Evolutionary conservation across 2,113 vertebrate genomes (phyloP), one percentile per base, ranked within the genome.

Genomic region (Rhynchopsitta pachyrhyncha): DNA sequence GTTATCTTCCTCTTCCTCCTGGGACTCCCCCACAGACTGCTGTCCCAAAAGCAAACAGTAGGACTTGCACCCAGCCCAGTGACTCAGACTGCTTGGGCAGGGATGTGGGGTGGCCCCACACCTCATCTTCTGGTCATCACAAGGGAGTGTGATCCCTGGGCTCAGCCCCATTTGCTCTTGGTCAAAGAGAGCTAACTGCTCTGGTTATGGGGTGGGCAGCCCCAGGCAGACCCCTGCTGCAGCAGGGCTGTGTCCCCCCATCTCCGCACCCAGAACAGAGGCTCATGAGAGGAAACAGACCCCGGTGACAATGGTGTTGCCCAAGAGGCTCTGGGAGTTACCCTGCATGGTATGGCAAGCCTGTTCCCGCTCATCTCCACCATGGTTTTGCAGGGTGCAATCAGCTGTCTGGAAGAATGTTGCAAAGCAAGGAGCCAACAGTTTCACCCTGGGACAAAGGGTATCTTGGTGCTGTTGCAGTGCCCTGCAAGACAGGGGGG

Each of bases 401-500:
- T 39, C 2, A 2, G 22, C 49, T 80, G 31, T 31, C 39, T 3
- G 2, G 42, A 28, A 44, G 49, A 47, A 41, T 0, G 0, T 17
- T 64, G 25, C 42, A 90, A 57, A 90, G 55, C 37, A 8, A 64
- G 37, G 37, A 89, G 62, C 33, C 31, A 28, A 81, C 3, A 1
- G 49, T 35, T 44, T 81, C 42, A 81, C 25, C 33, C 10, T 1
- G 1, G 19, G 19, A 16, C 19, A 2, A 76, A 66, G 17, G 13
- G 29, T 13, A 17, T 69, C 31, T 75, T 20, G 11, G 20, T n/a
- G n/a, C 69, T 75, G n/a, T 39, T 17, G 19, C 42, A 62, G 52
- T 18, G 27, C 17, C n/a, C n/a, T 0, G 1, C 1, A 4, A 76
- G 49, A 71, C 2, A 3, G 10, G 17, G 33, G 6, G 20, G 13